Conservation (phyloP, 2,888 invertebrate species). For the Trichopria drosophilae region DNA sequence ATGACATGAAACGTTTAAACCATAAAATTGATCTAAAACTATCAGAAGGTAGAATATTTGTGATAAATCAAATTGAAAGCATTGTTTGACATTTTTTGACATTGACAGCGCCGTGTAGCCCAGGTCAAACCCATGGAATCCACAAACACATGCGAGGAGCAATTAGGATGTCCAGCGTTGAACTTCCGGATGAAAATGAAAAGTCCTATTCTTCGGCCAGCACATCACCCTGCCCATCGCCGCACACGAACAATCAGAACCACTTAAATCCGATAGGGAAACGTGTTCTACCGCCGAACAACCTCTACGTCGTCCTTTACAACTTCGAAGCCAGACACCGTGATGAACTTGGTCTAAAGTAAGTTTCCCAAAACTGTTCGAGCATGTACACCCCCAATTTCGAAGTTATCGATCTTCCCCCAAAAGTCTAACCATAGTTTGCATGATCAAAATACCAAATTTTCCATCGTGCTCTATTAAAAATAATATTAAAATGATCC, state of each 20-base stretch:
- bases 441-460: no score
- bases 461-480: no score
- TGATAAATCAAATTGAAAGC: no score
- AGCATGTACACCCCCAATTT: no score
- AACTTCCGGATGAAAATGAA: constrained; percentile 85
- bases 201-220: constrained; percentile 90
- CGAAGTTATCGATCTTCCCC: no score
- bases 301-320: constrained; percentile 91
- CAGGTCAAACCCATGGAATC: constrained; percentile 68
- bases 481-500: no score
- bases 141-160: constrained; percentile 76
- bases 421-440: no score
- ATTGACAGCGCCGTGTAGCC: constrained; percentile 92
- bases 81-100: no score
- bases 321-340: constrained; percentile 93
- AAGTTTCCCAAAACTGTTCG: constrained; percentile 48
- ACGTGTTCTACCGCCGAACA: constrained; percentile 74
- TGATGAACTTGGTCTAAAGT: constrained; percentile 91
- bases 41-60: constrained; percentile 4
- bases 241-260: constrained; percentile 61
- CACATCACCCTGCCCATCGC: constrained; percentile 91
- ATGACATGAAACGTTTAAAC: no score
- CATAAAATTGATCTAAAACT: neutral
- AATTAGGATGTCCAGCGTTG: constrained; percentile 91
- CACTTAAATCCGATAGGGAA: constrained; percentile 52